A percentile compares a stretch with the other conserved stretches of the same genome.
These are phyloP conservation scores for Tetragonula clypearis DNA, from an alignment of 1,140 invertebrate species.

Conservation along the genomic window DNA sequence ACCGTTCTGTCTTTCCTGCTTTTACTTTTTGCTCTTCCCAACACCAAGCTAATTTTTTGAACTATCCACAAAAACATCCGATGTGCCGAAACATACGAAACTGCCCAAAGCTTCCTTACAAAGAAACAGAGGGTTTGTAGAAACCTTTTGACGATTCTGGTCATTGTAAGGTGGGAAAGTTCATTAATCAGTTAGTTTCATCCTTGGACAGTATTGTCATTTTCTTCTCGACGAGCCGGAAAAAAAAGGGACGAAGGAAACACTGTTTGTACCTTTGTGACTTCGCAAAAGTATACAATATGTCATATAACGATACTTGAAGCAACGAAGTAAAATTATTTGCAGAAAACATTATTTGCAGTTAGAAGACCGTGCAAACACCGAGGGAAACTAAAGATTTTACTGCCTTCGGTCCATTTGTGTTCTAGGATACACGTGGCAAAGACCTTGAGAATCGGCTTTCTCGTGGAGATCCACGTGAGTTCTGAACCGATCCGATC, in stretches of 20 bases:
- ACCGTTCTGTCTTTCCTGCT: background rate
- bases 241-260: background rate
- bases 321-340: constrained; percentile 42
- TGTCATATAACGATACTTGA: constrained; percentile 36
- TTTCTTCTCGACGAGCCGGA: too few species aligned
- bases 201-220: constrained; percentile 1
- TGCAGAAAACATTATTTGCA: background rate
- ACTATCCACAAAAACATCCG: background rate
- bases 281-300: constrained; percentile 4
- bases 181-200: constrained; percentile 16
- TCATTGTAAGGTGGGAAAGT: constrained; percentile 5
- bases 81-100: background rate
- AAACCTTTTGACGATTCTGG: background rate
- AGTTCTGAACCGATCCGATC: too few species aligned
- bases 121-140: background rate
- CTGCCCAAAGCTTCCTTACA: background rate
- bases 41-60: fast-evolving
- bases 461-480: background rate
- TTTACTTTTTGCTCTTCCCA: too few species aligned
- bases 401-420: background rate
- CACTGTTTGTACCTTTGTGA: constrained; percentile 2
- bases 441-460: fast-evolving
- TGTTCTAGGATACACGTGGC: background rate
- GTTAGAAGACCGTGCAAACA: background rate
- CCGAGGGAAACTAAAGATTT: background rate